Base-by-base conservation (phyloP, 2,797 vertebrate genomes). In the Melanotaenia parkinsoni region DNA sequence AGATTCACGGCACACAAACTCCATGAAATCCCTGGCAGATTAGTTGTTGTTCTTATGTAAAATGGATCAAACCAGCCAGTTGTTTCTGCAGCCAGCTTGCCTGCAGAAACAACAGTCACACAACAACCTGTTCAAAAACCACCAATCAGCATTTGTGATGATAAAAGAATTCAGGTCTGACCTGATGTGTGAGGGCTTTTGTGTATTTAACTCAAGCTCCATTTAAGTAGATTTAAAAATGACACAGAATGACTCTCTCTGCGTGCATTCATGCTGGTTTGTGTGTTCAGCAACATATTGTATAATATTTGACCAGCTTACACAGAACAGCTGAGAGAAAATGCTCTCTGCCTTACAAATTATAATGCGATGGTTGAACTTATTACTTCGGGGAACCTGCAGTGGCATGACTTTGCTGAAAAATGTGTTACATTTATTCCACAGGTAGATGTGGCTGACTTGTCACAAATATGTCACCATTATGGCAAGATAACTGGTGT, bases 31-130 rank as follows among this genome's bases (percentile, higher is more conserved):
- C 86, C 81, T n/a, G 51, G 79, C 88, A 90, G 90, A 91, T 91
- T 91, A 91, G 77, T 89, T 68, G 86, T 77, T 89, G 85, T 91
- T 90, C 88, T 91, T 92, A 92, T 90, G 88, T 92, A 91, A 92
- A 91, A 88, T 88, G 87, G 89, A 91, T 91, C 80, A 92, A 74
- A 74, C 68, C 0, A 30, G 28, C 65, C 9, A 20, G 72, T 79
- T 7, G 6, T 32, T 28, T 28, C 84, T 72, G 82, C 79, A 56
- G 84, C 58, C 18, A 9, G 51, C 68, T 74, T 50, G 8, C 53
- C 67, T 2, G 11, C 26, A 64, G 63, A 74, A 80, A 90, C 88
- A 90, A 82, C 79, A 64, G 84, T 69, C 81, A 64, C 72, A 74
- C 59, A 61, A 50, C 78, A 74, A 87, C 74, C 80, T 76, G 86